These are phyloP conservation scores for Lophius americanus DNA, from an alignment of 2,797 vertebrate genomes.

Conservation along the genomic window DNA sequence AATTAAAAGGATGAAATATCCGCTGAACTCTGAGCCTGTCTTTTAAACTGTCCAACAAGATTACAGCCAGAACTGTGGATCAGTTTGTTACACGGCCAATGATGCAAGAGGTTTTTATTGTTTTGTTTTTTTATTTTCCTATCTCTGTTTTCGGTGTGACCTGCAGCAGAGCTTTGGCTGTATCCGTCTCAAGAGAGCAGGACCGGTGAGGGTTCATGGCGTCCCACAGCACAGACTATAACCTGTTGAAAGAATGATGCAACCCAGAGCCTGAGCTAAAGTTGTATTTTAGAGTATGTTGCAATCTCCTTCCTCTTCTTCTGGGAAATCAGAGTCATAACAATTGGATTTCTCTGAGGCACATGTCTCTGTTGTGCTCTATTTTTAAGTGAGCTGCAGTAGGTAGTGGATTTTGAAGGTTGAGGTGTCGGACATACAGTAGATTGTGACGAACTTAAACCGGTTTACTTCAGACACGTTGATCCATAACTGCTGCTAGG, in stretches of 20 bases:
- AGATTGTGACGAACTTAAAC: not conserved
- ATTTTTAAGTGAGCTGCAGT: constrained; percentile 26
- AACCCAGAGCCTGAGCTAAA: constrained; percentile 41
- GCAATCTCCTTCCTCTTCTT: constrained; percentile 41
- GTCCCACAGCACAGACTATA: constrained; percentile 39
- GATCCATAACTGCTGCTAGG: not conserved
- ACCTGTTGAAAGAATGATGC: constrained; percentile 78
- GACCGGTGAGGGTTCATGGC: constrained; percentile 40
- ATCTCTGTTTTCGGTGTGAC: constrained; percentile 10
- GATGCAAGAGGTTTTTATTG: not conserved
- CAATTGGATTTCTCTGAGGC: constrained; percentile 43
- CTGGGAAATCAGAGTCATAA: constrained; percentile 47
- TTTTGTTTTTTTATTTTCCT: not conserved
- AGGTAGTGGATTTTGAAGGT: not conserved
- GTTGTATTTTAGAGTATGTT: constrained; percentile 47
- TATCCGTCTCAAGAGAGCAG: constrained; percentile 45
- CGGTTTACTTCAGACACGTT: not conserved
- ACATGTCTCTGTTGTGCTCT: constrained; percentile 25
- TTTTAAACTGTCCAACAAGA: no score
- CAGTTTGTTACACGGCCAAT: not conserved
- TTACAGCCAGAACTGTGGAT: not conserved
- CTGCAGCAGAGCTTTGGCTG: constrained; percentile 13
- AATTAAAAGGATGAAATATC: no score
- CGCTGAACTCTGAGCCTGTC: no score
- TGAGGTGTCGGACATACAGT: not conserved